Conservation (phyloP, 2,113 vertebrate species). For the Scytalopus superciliaris region DNA sequence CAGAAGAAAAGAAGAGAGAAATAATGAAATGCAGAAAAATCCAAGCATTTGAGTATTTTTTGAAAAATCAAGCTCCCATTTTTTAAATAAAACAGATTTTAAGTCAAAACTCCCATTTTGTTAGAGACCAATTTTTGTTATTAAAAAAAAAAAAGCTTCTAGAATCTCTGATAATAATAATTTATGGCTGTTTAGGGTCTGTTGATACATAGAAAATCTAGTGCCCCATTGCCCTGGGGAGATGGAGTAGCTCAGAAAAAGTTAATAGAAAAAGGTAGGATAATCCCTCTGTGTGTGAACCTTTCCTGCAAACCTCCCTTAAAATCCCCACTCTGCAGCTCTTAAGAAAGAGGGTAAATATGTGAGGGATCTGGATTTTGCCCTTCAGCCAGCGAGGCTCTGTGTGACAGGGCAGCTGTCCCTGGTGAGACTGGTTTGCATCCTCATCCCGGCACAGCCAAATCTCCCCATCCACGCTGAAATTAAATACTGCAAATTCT, state of each 20-base stretch:
- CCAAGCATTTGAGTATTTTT: background rate
- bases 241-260: background rate
- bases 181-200: background rate
- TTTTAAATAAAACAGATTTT: background rate
- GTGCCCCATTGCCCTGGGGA: background rate
- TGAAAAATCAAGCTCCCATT: background rate
- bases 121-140: background rate
- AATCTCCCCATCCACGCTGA: background rate
- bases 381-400: fast-evolving
- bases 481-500: background rate
- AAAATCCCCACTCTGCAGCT: background rate
- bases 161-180: background rate
- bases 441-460: background rate
- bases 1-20: background rate
- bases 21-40: background rate
- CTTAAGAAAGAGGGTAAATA: background rate
- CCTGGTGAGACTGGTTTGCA: background rate
- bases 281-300: fast-evolving
- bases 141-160: background rate
- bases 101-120: background rate
- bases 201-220: background rate
- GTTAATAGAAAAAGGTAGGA: background rate
- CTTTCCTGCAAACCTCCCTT: background rate
- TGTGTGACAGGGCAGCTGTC: fast-evolving
- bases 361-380: background rate